Evolutionary conservation across 2,797 vertebrate genomes (phyloP), one percentile per base, ranked within the genome.

Genomic region (Sitta carolinensis): DNA sequence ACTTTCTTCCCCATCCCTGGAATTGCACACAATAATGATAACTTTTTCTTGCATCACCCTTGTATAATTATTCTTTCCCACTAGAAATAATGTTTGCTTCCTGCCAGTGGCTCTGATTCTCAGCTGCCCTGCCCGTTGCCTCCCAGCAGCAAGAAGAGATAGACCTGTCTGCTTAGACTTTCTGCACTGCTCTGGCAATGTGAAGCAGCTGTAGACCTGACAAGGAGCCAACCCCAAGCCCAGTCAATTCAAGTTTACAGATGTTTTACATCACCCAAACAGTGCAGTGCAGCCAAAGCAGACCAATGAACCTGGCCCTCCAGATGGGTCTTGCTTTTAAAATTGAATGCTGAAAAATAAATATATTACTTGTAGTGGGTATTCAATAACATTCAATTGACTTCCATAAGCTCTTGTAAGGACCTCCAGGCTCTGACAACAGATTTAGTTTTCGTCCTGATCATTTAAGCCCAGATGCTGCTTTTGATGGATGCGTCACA

Each of bases 391-490:
- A 63, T 47, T 75, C 6, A 63, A 52, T 88, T 61, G 29, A 81
- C 88, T 96, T 91, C 51, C 76, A 74, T n/a, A 84, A 86, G 23
- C 25, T 90, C 55, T 84, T 75, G 27, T 43, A 66, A 82, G 42
- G 34, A 84, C 48, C n/a, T 95, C 32, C 38, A 91, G 67, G 63
- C 27, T 92, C 48, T 85, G 51, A 72, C 26, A 69, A 25, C 40
- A 95, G 73, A 77, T 85, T 92, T 92, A 11, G 59, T 95, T 94
- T 95, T 83, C 61, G 67, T 94, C 43, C 51, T 59, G 34, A 87
- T 32, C 25, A 23, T 75, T 94, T 78, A 93, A 96, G 76, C 23
- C 29, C 29, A 72, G 62, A 81, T 78, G 55, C 11, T 92, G 23
- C 29, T 89, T 87, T 92, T 91, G 74, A 62, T 81, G 36, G 48